phyloP scores from a whole-genome alignment of 2,888 invertebrate genomes.

The Germaria angustata region DNA sequence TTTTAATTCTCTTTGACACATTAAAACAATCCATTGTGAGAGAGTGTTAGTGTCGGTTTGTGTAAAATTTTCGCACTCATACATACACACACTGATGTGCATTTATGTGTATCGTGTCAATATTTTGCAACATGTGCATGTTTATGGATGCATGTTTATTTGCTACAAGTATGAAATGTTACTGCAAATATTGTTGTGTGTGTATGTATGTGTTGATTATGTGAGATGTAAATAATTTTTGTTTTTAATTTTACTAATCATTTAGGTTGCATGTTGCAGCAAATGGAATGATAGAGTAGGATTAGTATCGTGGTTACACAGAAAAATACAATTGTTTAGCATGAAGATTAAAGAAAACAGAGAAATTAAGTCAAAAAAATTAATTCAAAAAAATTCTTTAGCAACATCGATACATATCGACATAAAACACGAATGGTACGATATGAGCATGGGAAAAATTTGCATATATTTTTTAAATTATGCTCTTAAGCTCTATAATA shows the following conservation, averaged over 20 bases:
- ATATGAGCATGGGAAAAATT: no score
- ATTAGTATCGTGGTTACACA: not conserved
- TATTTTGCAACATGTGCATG: constrained; percentile 37
- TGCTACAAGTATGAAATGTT: constrained; percentile 10
- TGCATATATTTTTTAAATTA: no score
- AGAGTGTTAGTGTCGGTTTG: not conserved
- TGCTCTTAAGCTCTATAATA: no score
- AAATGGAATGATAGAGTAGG: not conserved
- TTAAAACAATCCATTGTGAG: no score
- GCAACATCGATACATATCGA: no score
- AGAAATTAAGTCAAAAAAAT: no score
- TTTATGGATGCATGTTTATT: constrained; percentile 32
- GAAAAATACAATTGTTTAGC: not conserved
- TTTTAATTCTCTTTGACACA: not conserved
- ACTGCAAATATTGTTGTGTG: constrained; percentile 2
- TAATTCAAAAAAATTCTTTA: no score
- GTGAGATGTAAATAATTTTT: not conserved
- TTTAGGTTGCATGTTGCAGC: not conserved
- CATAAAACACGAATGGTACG: no score
- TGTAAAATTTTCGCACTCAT: not conserved
- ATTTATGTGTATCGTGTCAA: constrained; percentile 22
- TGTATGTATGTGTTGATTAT: not conserved
- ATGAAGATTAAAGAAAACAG: not conserved
- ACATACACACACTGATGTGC: not conserved
- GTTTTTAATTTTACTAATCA: not conserved